These are phyloP conservation scores for Pygoscelis antarcticus DNA, from an alignment of 2,113 vertebrate genomes.

Conservation along the genomic window DNA sequence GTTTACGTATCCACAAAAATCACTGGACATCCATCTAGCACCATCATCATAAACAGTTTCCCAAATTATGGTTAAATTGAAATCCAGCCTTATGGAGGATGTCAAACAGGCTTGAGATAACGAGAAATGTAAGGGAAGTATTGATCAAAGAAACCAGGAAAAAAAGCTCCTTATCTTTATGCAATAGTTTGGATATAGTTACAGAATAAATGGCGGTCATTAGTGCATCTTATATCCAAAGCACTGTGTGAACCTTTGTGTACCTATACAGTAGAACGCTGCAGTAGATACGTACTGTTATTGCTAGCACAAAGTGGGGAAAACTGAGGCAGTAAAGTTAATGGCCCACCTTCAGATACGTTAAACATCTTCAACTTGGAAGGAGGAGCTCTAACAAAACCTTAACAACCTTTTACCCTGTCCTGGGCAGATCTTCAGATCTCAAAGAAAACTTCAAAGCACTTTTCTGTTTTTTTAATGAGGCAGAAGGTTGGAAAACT, in stretches of 20 bases:
- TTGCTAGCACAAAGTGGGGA: not conserved
- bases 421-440: not conserved
- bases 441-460: not conserved
- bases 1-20: not conserved
- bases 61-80: not conserved
- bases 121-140: not conserved
- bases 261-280: too few species aligned
- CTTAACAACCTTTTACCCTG: not conserved
- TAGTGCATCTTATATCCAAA: not conserved
- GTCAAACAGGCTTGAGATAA: not conserved
- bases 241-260: not conserved
- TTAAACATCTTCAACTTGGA: not conserved
- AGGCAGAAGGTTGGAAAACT: not conserved
- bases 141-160: not conserved
- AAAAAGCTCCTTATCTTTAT: not conserved
- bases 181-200: not conserved
- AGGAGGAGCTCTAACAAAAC: not conserved
- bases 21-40: not conserved
- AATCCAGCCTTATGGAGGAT: not conserved
- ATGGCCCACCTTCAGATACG: not conserved
- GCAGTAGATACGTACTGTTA: not conserved
- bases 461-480: not conserved
- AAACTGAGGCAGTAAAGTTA: not conserved
- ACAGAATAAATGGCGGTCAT: not conserved
- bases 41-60: not conserved